A percentile compares a stretch with the other conserved stretches of the same genome.
Conservation (phyloP, 2,113 vertebrate species). For the Peromyscus californicus region DNA sequence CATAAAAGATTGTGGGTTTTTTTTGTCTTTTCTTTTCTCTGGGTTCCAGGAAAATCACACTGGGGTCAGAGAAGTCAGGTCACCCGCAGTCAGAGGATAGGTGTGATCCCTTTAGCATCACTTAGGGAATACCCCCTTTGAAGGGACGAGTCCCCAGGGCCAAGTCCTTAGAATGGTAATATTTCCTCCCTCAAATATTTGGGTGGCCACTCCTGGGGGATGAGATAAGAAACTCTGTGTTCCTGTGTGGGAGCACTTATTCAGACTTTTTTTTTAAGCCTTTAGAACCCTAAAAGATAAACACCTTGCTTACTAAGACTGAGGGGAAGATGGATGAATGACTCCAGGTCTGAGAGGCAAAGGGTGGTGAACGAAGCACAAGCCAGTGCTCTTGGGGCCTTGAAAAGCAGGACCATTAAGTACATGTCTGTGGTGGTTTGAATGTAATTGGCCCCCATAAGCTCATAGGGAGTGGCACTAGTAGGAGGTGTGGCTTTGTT, state of each 20-base stretch:
- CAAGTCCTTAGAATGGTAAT: background rate
- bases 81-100: background rate
- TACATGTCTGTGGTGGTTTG: background rate
- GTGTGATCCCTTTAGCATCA: background rate
- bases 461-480: background rate
- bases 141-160: background rate
- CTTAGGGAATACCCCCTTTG: background rate
- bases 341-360: slow-evolving; percentile 2
- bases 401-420: background rate
- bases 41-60: background rate
- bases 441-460: background rate
- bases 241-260: background rate
- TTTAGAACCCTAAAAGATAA: background rate
- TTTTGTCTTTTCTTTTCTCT: slow-evolving; percentile 12
- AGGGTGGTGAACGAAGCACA: background rate
- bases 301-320: background rate
- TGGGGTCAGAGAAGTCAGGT: background rate
- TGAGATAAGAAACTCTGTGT: background rate
- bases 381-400: background rate
- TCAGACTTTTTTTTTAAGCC: background rate
- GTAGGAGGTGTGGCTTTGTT: background rate
- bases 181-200: background rate
- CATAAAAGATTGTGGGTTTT: background rate
- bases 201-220: background rate
- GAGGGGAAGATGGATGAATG: background rate